A percentile compares a stretch with the other conserved stretches of the same genome.
phyloP scores from a whole-genome alignment of 2,113 vertebrate genomes.

The Rhipidura dahli region DNA sequence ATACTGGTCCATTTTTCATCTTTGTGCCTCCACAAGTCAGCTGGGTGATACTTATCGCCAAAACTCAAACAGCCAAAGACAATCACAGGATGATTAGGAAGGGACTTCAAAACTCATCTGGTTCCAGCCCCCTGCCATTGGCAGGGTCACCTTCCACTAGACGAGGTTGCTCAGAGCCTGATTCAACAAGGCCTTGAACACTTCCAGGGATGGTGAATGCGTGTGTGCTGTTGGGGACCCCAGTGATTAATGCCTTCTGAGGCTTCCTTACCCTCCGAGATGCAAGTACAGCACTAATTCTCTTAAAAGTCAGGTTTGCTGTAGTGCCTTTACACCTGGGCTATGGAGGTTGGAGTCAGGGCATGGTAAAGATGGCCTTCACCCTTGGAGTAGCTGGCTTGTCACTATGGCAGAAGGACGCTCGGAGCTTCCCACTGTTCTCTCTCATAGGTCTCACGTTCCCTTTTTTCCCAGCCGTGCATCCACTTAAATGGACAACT shows the following conservation, averaged over 20 bases:
- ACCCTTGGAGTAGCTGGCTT: background rate
- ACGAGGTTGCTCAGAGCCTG: background rate
- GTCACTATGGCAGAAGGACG: background rate
- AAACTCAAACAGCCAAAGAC: background rate
- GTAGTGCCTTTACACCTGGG: background rate
- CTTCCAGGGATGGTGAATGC: background rate
- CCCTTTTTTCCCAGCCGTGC: background rate
- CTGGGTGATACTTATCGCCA: background rate
- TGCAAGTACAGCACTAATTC: background rate
- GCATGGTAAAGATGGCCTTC: background rate
- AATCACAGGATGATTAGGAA: background rate
- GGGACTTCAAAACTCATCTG: background rate
- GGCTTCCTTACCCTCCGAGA: background rate
- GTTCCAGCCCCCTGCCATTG: background rate
- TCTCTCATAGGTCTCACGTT: background rate
- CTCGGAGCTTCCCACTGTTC: background rate
- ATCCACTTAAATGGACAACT: conserved; percentile 68
- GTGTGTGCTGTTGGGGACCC: fast-evolving
- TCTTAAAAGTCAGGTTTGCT: background rate
- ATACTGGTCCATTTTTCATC: background rate
- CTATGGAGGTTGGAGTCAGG: background rate
- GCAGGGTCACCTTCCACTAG: background rate
- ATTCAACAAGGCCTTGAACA: background rate
- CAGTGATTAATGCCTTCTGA: background rate
- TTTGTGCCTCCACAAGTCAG: background rate